These are phyloP conservation scores for Ennomos quercinarius DNA, from an alignment of 2,888 invertebrate genomes.

Conservation along the genomic window DNA sequence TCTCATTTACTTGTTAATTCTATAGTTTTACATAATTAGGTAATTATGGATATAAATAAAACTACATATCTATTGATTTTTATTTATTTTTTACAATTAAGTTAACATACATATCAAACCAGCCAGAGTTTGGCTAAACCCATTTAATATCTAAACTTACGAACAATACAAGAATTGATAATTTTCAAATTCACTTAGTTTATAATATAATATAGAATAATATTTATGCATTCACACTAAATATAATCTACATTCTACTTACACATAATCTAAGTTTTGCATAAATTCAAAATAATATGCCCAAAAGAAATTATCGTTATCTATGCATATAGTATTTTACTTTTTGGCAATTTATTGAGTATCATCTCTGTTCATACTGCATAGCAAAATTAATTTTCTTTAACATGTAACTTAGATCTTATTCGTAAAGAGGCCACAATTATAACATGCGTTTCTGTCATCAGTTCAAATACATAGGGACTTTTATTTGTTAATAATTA, in stretches of 20 bases:
- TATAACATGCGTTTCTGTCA: conserved; percentile 85
- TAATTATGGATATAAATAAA: conserved; percentile 62
- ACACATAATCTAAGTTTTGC: conserved; percentile 84
- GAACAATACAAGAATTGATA: conserved; percentile 86
- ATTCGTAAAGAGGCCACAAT: conserved; percentile 85
- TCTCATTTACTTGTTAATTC: too few relatives aligned
- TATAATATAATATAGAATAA: conserved; percentile 83
- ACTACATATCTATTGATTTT: conserved; percentile 69
- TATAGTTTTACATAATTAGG: background rate
- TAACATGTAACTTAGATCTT: conserved; percentile 86
- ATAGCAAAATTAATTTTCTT: conserved; percentile 85
- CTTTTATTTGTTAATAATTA: conserved; percentile 80
- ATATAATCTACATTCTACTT: conserved; percentile 85
- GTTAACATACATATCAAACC: conserved; percentile 86
- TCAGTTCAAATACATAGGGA: conserved; percentile 86
- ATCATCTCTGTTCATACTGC: conserved; percentile 82
- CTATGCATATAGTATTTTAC: conserved; percentile 85
- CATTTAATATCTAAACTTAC: conserved; percentile 85
- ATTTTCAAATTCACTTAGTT: conserved; percentile 84
- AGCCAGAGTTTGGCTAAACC: conserved; percentile 86
- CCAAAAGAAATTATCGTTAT: conserved; percentile 86
- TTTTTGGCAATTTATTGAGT: conserved; percentile 87
- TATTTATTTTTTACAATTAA: conserved; percentile 83
- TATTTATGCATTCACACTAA: conserved; percentile 84
- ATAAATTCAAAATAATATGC: conserved; percentile 86